A percentile compares a stretch with the other conserved stretches of the same genome.
These are phyloP conservation scores for Prolemur simus DNA, from an alignment of 2,113 vertebrate genomes.

Conservation along the genomic window DNA sequence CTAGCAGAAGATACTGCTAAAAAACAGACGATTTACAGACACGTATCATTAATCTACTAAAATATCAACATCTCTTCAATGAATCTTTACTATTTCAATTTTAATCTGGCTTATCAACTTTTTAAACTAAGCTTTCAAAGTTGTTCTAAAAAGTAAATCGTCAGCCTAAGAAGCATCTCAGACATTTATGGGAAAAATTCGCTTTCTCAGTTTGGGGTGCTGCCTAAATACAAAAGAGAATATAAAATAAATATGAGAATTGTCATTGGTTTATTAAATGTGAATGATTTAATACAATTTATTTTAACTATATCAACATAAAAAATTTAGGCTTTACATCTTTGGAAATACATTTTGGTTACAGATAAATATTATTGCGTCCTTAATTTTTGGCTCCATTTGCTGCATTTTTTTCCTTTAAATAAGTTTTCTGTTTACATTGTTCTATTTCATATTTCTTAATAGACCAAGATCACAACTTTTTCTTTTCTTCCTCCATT, in stretches of 20 bases:
- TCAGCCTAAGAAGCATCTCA: background rate
- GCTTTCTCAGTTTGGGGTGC: background rate
- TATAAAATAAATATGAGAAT: background rate
- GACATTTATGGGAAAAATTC: background rate
- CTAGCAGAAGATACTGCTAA: background rate
- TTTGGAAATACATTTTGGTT: background rate
- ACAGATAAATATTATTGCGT: background rate
- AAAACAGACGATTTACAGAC: background rate
- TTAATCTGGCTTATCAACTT: background rate
- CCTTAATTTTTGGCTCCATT: background rate
- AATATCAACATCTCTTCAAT: background rate
- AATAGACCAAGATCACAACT: background rate
- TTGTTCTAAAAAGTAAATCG: background rate
- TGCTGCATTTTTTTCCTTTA: background rate
- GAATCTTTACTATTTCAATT: constrained; percentile 11
- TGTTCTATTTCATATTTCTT: background rate
- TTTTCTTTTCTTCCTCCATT: background rate
- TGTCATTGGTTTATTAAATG: background rate
- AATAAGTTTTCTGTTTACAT: background rate
- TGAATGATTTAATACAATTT: background rate
- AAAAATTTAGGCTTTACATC: background rate
- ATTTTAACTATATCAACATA: background rate
- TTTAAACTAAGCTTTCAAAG: constrained; percentile 4
- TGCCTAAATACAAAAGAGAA: background rate
- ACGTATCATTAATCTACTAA: background rate